Conservation (phyloP, 2,797 vertebrate species). For the Tarsius wallacei region DNA sequence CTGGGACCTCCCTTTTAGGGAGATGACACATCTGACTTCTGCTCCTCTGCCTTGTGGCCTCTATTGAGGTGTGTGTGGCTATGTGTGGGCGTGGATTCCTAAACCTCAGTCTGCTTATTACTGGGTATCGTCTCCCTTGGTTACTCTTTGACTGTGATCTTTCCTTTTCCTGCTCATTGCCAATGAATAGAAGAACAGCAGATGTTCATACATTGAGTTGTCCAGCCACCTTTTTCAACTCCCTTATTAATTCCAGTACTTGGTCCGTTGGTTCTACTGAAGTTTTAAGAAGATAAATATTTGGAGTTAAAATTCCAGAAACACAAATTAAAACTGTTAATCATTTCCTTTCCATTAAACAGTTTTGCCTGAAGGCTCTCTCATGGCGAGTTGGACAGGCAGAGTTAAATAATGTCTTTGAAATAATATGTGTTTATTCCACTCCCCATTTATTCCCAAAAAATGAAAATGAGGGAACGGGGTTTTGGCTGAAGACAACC, state of each 20-base stretch:
- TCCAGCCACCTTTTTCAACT: background rate
- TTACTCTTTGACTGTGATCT: background rate
- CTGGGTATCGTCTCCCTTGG: background rate
- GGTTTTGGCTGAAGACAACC: background rate
- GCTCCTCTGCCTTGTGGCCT: background rate
- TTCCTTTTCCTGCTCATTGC: background rate
- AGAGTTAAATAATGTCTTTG: conserved; percentile 49
- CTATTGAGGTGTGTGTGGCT: background rate
- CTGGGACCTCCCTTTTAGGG: background rate
- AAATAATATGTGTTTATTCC: background rate
- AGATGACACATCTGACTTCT: background rate
- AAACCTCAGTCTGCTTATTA: background rate
- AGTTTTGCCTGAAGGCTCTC: conserved; percentile 37
- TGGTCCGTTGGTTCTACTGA: background rate
- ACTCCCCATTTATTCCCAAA: background rate
- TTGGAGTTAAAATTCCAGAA: conserved; percentile 67
- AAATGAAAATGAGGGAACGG: background rate
- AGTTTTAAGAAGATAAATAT: conserved; percentile 62
- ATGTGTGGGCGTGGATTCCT: background rate
- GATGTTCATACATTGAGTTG: background rate
- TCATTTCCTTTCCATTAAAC: conserved; percentile 67
- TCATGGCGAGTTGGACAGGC: background rate
- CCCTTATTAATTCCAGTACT: background rate
- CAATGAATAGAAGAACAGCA: background rate
- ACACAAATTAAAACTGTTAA: conserved; percentile 63